These are phyloP conservation scores for Tetragonula clypearis DNA, from an alignment of 1,140 invertebrate genomes.

Conservation along the genomic window DNA sequence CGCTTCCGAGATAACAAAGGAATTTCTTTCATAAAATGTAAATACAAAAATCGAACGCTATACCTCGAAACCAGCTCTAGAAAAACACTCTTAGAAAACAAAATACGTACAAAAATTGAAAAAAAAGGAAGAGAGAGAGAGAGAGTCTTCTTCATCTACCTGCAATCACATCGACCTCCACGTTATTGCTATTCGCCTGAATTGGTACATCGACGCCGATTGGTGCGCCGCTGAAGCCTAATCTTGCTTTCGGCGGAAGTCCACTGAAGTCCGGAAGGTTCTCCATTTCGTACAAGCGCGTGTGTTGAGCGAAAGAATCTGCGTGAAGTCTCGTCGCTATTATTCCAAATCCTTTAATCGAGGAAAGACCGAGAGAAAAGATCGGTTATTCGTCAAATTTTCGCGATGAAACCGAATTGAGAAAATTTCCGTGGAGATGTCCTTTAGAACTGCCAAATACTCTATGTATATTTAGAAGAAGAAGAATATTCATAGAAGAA, in stretches of 20 bases:
- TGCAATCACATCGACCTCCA: conserved; percentile 46
- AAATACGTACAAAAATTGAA: no score
- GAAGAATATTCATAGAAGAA: no score
- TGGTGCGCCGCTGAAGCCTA: conserved; percentile 17
- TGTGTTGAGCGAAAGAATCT: conserved; percentile 51
- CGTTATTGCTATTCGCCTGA: conserved; percentile 7
- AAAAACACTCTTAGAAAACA: neutral
- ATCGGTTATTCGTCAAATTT: neutral
- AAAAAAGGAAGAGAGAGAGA: no score
- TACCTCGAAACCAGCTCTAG: no score
- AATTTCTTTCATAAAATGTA: neutral
- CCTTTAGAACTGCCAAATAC: no score
- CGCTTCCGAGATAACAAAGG: neutral
- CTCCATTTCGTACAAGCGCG: conserved; percentile 35
- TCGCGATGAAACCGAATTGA: neutral
- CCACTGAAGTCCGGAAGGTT: conserved; percentile 43
- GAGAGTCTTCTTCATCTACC: conserved; percentile 26
- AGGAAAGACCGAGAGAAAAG: neutral
- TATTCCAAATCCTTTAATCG: conserved; percentile 43
- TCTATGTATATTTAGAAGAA: no score
- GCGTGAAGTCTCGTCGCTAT: conserved; percentile 55
- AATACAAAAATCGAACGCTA: neutral
- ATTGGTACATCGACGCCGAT: neutral
- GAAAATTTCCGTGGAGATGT: no score
- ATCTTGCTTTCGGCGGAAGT: neutral